Conservation (phyloP, 2,113 vertebrate species). For the Microtus richardsoni region DNA sequence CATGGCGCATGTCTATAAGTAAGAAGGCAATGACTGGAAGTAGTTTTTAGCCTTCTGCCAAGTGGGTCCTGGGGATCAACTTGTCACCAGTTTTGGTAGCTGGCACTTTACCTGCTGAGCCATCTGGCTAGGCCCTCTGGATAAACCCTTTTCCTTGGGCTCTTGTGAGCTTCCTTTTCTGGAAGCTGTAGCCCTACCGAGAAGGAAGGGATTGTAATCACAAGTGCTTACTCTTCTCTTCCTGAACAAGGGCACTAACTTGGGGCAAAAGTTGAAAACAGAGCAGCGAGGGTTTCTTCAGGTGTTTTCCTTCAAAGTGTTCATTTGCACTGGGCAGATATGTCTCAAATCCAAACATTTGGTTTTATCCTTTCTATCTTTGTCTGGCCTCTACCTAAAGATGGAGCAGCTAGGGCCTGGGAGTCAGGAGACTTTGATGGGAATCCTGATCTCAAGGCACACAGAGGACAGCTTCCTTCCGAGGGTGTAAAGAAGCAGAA, state of each 20-base stretch:
- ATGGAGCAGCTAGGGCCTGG: not conserved
- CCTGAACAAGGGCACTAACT: not conserved
- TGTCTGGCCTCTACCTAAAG: not conserved
- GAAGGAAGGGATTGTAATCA: not conserved
- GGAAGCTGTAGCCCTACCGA: not conserved
- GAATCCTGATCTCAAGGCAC: not conserved
- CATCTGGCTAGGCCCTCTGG: not conserved
- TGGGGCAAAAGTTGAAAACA: not conserved
- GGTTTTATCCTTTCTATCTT: not conserved
- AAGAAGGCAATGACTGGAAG: not conserved
- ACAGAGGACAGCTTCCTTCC: not conserved
- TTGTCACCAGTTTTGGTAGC: not conserved
- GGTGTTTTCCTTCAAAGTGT: not conserved
- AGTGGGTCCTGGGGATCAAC: not conserved
- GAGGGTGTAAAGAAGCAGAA: not conserved
- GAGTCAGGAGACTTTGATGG: not conserved
- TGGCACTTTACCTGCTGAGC: not conserved
- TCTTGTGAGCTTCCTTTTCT: constrained; percentile 4
- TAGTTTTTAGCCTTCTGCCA: not conserved
- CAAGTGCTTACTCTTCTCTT: not conserved
- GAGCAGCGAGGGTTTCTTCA: not conserved
- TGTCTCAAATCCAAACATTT: not conserved
- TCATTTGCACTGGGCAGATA: not conserved
- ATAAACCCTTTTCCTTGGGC: not conserved
- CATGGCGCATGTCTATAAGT: too few species aligned